A percentile compares a stretch with the other conserved stretches of the same genome.
Conservation (phyloP, 1,140 invertebrate genomes). For the Mylabris phalerata region DNA sequence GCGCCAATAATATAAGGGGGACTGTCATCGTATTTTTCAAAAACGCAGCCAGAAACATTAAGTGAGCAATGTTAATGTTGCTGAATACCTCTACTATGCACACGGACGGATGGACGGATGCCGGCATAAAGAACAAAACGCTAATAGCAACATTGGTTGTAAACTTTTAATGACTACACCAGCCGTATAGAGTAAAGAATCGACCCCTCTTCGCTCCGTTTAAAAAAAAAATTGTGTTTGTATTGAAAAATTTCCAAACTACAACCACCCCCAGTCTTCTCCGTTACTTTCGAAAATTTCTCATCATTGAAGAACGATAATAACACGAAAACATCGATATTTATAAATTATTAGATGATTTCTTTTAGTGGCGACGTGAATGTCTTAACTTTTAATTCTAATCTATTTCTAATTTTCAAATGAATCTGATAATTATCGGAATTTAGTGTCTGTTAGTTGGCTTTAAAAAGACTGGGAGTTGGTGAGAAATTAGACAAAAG, state of each 20-base stretch:
- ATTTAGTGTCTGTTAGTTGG: slow-evolving; percentile 38
- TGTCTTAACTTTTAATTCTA: no score
- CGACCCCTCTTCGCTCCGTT: no score
- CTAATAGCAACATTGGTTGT: slow-evolving; percentile 29
- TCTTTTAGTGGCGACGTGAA: no score
- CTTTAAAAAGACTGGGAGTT: slow-evolving; percentile 11
- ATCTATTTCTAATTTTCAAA: not conserved
- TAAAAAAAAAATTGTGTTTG: no score
- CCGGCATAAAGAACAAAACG: slow-evolving; percentile 25
- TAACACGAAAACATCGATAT: no score
- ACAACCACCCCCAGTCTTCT: no score
- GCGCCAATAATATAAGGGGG: slow-evolving; percentile 26
- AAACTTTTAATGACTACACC: slow-evolving; percentile 20
- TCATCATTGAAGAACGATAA: no score
- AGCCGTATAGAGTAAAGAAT: no score
- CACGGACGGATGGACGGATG: slow-evolving; percentile 17
- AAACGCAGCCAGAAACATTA: slow-evolving; percentile 20
- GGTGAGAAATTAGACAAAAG: not conserved
- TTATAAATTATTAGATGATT: no score
- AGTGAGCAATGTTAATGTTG: slow-evolving; percentile 26
- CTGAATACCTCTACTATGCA: no score
- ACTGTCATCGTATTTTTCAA: slow-evolving; percentile 27
- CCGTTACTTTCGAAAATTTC: no score
- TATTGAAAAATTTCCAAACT: no score
- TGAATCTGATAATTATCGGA: slow-evolving; percentile 27